phyloP scores from a whole-genome alignment of 2,888 invertebrate genomes.

The Troides oblongomaculatus region DNA sequence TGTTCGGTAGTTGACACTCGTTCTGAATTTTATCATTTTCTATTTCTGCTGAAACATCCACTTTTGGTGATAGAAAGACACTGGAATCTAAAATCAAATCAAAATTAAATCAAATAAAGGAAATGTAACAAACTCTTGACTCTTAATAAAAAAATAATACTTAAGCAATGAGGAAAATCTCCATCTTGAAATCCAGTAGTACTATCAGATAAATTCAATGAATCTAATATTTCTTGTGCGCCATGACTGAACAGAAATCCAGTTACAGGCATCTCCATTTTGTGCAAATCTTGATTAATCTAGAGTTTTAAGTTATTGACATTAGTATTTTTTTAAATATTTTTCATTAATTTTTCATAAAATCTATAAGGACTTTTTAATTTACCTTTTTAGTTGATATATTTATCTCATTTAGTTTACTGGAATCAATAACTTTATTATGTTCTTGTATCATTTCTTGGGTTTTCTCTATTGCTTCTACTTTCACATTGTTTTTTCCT shows the following conservation, averaged over 20 bases:
- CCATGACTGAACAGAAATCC: conserved; percentile 59
- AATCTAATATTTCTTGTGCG: conserved; percentile 53
- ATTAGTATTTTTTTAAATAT: not conserved
- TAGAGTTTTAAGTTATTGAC: conserved; percentile 32
- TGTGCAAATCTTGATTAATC: conserved; percentile 34
- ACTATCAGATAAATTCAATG: conserved; percentile 59
- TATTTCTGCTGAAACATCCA: conserved; percentile 47
- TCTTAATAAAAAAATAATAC: conserved; percentile 1
- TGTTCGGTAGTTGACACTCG: conserved; percentile 59
- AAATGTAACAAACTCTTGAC: not conserved
- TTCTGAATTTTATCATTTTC: conserved; percentile 43
- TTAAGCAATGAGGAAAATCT: conserved; percentile 54
- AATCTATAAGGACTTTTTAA: not conserved
- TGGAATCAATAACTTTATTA: not conserved
- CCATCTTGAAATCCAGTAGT: conserved; percentile 61
- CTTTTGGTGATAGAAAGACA: conserved; percentile 67
- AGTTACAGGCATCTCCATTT: conserved; percentile 42
- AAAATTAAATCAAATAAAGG: not conserved
- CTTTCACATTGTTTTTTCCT: conserved; percentile 32
- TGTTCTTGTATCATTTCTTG: not conserved
- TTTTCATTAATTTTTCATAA: not conserved
- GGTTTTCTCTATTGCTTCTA: conserved; percentile 11
- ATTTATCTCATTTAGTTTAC: not conserved
- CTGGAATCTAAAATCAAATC: conserved; percentile 55
- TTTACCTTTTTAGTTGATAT: not conserved